phyloP scores from a whole-genome alignment of 2,888 invertebrate species.

The Sturmia bella region DNA sequence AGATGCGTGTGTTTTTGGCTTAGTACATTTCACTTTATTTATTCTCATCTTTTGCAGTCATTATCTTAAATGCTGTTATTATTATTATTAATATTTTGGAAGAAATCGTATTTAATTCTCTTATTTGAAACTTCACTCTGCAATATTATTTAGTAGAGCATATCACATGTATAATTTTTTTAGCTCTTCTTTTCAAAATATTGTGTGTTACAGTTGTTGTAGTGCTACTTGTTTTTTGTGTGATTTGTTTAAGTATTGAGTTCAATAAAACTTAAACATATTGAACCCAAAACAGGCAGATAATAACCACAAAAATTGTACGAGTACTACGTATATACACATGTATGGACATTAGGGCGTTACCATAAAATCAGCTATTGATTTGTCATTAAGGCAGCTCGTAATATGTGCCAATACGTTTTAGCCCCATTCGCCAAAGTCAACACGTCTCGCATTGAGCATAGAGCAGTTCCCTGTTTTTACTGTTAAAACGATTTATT shows the following conservation, averaged over 20 bases:
- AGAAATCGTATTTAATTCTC: slow-evolving; percentile 47
- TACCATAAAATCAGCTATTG: too few species aligned
- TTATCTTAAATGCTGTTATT: slow-evolving; percentile 10
- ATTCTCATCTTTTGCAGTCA: slow-evolving; percentile 43
- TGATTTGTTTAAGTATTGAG: slow-evolving; percentile 30
- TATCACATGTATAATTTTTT: slow-evolving; percentile 23
- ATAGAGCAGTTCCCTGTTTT: too few species aligned
- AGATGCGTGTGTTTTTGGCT: slow-evolving; percentile 5
- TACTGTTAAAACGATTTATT: too few species aligned
- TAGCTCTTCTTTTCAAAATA: slow-evolving; percentile 19
- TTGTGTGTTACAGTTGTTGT: not conserved
- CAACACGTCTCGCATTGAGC: too few species aligned
- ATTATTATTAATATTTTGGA: slow-evolving; percentile 19
- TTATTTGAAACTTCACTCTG: slow-evolving; percentile 28
- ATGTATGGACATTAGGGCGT: not conserved
- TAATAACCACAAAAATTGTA: not conserved
- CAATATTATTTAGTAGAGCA: slow-evolving; percentile 40
- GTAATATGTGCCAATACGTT: too few species aligned
- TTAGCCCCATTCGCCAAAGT: too few species aligned
- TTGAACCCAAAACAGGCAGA: slow-evolving; percentile 17
- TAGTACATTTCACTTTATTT: slow-evolving; percentile 26
- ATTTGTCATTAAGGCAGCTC: too few species aligned
- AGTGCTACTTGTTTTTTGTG: slow-evolving; percentile 14
- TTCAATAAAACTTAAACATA: slow-evolving; percentile 52
- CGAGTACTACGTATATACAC: not conserved